Percentiles rank a stretch among this genome's conserved stretches.
phyloP scores from a whole-genome alignment of 2,888 invertebrate species.

The Podotricha telesiphe region DNA sequence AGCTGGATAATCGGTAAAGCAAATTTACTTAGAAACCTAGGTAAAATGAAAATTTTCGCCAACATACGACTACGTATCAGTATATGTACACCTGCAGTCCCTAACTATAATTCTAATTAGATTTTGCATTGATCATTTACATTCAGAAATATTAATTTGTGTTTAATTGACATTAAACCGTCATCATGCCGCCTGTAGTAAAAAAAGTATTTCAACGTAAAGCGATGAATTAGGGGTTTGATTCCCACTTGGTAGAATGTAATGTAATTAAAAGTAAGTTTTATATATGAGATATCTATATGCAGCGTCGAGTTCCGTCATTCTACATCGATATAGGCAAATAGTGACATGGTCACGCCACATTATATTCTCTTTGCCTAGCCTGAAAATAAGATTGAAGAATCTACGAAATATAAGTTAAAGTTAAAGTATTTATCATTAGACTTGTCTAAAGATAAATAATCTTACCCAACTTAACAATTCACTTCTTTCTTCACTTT shows the following conservation, averaged over 20 bases:
- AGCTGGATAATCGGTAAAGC: slow-evolving; percentile 34
- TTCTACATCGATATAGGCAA: no score
- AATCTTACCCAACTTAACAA: no score
- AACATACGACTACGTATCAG: neutral
- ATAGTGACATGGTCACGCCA: no score
- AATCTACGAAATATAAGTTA: no score
- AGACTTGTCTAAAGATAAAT: no score
- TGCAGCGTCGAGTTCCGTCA: no score
- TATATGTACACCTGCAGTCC: neutral
- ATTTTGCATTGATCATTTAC: neutral
- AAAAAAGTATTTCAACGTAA: neutral
- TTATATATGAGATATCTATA: no score
- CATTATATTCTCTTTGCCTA: no score
- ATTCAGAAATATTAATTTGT: neutral
- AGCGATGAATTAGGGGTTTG: neutral
- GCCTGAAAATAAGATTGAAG: no score
- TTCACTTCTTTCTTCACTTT: no score
- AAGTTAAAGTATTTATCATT: no score
- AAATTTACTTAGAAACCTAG: slow-evolving; percentile 32
- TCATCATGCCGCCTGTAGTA: neutral
- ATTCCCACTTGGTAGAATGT: neutral
- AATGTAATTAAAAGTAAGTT: neutral
- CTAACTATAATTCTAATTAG: neutral
- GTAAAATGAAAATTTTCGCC: slow-evolving; percentile 17
- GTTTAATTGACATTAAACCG: neutral